phyloP scores from a whole-genome alignment of 2,113 vertebrate species.

The Tychaedon coryphoeus region DNA sequence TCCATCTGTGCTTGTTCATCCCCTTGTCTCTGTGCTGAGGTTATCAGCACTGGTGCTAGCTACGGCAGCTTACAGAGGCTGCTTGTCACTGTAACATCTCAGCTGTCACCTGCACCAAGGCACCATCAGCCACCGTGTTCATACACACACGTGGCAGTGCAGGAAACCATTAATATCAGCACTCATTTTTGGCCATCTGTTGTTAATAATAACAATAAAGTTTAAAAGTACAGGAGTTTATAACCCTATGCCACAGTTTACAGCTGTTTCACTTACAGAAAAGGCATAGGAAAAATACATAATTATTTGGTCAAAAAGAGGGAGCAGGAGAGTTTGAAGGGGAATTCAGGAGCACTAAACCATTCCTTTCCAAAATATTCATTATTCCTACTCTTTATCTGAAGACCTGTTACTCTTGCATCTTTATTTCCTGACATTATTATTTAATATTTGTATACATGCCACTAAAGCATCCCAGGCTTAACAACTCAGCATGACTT shows the following conservation, averaged over 20 bases:
- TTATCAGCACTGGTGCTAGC: neutral
- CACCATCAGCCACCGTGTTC: neutral
- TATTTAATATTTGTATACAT: neutral
- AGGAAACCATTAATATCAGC: neutral
- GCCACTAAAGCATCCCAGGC: neutral
- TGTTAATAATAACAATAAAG: neutral
- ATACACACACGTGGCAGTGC: fast-evolving
- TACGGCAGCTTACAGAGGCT: neutral
- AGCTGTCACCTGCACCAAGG: neutral
- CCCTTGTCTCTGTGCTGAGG: neutral
- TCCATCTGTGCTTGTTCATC: neutral
- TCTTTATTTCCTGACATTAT: neutral
- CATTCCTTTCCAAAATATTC: neutral
- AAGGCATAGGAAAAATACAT: neutral
- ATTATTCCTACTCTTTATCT: neutral
- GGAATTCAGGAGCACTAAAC: neutral
- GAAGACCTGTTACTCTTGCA: neutral
- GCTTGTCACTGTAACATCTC: neutral
- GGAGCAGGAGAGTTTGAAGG: neutral
- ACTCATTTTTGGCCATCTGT: neutral
- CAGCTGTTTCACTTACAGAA: neutral
- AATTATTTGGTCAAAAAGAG: neutral
- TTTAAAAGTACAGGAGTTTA: neutral
- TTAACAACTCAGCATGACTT: neutral
- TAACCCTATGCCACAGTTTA: neutral